Percentiles rank a stretch among this genome's conserved stretches.
These are phyloP conservation scores for Pimephales promelas DNA, from an alignment of 2,113 vertebrate genomes.

Conservation along the genomic window DNA sequence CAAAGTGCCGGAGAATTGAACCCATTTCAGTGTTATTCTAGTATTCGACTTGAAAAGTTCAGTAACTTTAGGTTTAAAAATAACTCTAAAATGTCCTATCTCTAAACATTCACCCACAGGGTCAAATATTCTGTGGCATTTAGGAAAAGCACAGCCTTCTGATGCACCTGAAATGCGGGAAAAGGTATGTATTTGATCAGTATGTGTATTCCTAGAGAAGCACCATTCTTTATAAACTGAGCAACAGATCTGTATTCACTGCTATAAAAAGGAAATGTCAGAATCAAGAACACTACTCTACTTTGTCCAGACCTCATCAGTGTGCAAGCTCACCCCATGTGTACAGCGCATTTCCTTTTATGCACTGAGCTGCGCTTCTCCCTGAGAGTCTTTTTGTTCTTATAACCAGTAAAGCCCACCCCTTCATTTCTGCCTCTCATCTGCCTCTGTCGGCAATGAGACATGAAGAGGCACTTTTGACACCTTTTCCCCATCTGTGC, in stretches of 20 bases:
- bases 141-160: neutral
- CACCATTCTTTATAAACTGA: neutral
- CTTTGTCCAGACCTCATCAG: constrained; percentile 6
- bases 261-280: neutral
- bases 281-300: neutral
- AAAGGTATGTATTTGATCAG: neutral
- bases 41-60: neutral
- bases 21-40: neutral
- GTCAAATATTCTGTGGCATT: neutral
- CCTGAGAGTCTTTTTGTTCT: constrained; percentile 30
- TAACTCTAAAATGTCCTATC: constrained; percentile 1
- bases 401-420: constrained; percentile 15
- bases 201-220: neutral
- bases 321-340: neutral
- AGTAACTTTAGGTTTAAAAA: neutral
- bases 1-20: neutral
- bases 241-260: neutral
- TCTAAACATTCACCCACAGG: neutral
- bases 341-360: neutral
- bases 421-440: constrained; percentile 21
- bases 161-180: neutral
- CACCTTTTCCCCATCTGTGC: constrained; percentile 35
- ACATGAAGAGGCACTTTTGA: constrained; percentile 14
- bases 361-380: neutral
- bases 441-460: neutral